Evolutionary conservation across 53 echinoderm and acorn worm genomes (phyloP).

Genomic region (Hippasteria phrygiana): DNA sequence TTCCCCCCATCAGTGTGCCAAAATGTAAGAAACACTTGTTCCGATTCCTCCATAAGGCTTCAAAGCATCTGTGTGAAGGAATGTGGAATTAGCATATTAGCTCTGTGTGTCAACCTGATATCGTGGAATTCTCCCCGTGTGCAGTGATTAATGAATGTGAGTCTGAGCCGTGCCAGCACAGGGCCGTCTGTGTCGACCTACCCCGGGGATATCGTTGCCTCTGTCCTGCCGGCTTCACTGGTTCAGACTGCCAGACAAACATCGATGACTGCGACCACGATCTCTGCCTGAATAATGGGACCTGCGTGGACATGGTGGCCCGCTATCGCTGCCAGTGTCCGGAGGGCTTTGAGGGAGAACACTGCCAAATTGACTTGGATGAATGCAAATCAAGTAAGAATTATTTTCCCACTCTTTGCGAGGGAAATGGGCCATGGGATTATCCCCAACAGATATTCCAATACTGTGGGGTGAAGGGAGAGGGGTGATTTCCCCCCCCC

Average conservation of each 20-base stretch:
- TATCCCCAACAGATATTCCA: too few relatives aligned
- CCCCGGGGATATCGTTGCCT: conserved; percentile 62
- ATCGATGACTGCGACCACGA: conserved; percentile 67
- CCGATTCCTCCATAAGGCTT: too few relatives aligned
- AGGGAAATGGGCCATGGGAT: too few relatives aligned
- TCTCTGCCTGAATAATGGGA: conserved; percentile 60
- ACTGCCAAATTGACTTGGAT: conserved; percentile 70
- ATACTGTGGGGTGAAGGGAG: too few relatives aligned
- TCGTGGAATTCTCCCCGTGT: neutral
- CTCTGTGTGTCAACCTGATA: too few relatives aligned
- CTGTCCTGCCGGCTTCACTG: conserved; percentile 52
- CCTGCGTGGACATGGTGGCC: conserved; percentile 52
- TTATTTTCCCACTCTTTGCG: neutral
- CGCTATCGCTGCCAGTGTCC: conserved; percentile 62
- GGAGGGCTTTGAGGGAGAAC: conserved; percentile 51
- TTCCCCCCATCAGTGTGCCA: too few relatives aligned
- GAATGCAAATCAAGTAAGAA: conserved; percentile 68
- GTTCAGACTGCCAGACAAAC: conserved; percentile 54
- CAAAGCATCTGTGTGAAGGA: too few relatives aligned
- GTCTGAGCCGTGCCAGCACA: conserved; percentile 46
- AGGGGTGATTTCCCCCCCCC: too few relatives aligned
- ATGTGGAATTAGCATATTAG: too few relatives aligned
- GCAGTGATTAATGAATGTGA: conserved; percentile 70
- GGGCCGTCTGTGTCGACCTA: conserved; percentile 50
- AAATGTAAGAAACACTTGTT: too few relatives aligned